These are phyloP conservation scores for Anthopleura sola DNA, from an alignment of 64 coral and sea anemone genomes.

Conservation along the genomic window DNA sequence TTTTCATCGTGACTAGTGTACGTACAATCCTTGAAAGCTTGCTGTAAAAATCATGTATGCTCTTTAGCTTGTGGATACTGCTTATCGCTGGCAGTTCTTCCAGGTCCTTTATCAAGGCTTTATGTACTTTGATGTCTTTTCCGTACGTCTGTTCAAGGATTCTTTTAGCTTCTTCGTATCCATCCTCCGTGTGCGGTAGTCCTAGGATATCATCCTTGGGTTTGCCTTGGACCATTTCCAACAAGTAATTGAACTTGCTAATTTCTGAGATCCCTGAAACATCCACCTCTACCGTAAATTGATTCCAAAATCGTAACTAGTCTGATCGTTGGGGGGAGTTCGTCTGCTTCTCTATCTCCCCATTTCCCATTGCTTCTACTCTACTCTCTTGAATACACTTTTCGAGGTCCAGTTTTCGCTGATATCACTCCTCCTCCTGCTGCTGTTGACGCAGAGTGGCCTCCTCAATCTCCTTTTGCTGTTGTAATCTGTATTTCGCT, in stretches of 20 bases:
- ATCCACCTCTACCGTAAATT: constrained; percentile 63
- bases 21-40: constrained; percentile 31
- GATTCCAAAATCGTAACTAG: constrained; percentile 71
- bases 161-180: constrained; percentile 44
- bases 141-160: constrained; percentile 52
- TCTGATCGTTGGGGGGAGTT: constrained; percentile 12
- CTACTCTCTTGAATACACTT: background rate
- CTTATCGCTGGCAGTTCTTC: constrained; percentile 33
- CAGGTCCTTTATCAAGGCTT: constrained; percentile 48
- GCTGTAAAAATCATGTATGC: constrained; percentile 35
- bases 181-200: constrained; percentile 13
- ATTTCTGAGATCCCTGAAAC: constrained; percentile 60
- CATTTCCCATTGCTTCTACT: background rate
- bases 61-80: constrained; percentile 14
- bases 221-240: constrained; percentile 37
- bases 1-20: constrained; percentile 48
- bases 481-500: background rate
- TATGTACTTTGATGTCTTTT: constrained; percentile 62
- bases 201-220: constrained; percentile 38
- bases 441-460: too few species aligned
- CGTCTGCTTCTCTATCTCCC: too few species aligned
- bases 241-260: constrained; percentile 63
- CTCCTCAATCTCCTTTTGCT: too few species aligned
- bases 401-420: constrained; percentile 41
- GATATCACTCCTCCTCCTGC: constrained; percentile 45